Conservation (phyloP, 2,888 invertebrate genomes). For the Lomographa bimaculata region DNA sequence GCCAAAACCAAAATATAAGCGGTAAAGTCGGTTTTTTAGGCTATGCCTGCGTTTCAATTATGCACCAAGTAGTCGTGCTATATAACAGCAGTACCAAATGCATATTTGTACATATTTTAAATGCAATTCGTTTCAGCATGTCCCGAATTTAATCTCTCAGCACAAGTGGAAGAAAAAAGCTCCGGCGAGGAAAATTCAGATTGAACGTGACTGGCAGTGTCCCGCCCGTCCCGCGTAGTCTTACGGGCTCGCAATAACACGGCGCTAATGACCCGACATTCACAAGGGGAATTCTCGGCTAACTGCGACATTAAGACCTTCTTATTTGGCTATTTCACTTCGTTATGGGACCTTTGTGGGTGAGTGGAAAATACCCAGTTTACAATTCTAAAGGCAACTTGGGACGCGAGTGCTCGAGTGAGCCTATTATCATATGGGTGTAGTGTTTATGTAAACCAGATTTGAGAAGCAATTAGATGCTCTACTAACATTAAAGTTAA, state of each 20-base stretch:
- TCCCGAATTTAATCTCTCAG: conserved; percentile 32
- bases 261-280: conserved; percentile 77
- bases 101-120: no score
- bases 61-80: no score
- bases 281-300: conserved; percentile 74
- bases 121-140: conserved; percentile 20
- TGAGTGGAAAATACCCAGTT: conserved; percentile 60
- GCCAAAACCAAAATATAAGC: no score
- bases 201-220: conserved; percentile 61
- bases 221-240: conserved; percentile 45
- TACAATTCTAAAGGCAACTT: conserved; percentile 31
- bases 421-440: no score
- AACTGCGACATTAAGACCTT: conserved; percentile 79
- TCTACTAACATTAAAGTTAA: no score
- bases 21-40: no score
- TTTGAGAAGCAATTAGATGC: no score
- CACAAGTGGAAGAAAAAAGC: conserved; percentile 41
- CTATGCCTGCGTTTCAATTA: no score
- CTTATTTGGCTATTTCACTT: conserved; percentile 79
- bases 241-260: conserved; percentile 75
- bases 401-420: conserved; percentile 27
- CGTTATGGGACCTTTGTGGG: conserved; percentile 73
- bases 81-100: no score
- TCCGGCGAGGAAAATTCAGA: conserved; percentile 64
- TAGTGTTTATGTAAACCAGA: no score